Evolutionary conservation across 2,888 invertebrate genomes (phyloP), one percentile per base, ranked within the genome.

Genomic region (Ceraclea dissimilis): DNA sequence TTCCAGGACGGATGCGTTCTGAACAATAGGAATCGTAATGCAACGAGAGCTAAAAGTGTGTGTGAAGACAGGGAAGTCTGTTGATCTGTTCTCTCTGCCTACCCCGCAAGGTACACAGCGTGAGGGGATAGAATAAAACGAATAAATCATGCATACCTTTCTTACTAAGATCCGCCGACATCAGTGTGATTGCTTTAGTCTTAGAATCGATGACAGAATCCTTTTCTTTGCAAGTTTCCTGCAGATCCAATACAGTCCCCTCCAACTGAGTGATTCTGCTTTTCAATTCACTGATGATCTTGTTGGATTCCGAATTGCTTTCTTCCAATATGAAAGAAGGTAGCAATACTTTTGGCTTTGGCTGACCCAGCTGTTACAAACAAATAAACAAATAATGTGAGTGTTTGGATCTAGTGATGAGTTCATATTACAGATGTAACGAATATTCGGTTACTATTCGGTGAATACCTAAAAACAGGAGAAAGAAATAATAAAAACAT

Each of bases 201-300:
- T 90, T 81, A 4, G 90, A 85, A 70, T 86, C 85, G 66, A 92
- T 87, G 51, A 92, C 86, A 66, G 87, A 85, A 71, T 90, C 89
- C 69, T 91, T 88, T 71, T 91, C 89, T 66, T 83, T 84, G 2
- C 91, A 75, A 70, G 84, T 85, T 68, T 92, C 93, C 71, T 91
- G 88, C 51, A 89, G 75, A 69, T 94, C 93, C 62, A 93, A 71
- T 49, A 93, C 81, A 59, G 80, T 81, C 8, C 83, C 82, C 71
- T 92, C 90, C 68, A 89, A 75, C 65, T 87, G 86, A 63, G 84
- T 77, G n/a, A 89, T 79, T 67, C 81, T 82, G 62, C 79, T 82
- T 66, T 80, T 79, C 57, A 91, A 73, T 65, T 89, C 85, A 34
- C 79, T 67, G 56, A 88, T 80, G 65, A 76, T 78, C 56, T 76